Evolutionary conservation across 2,888 invertebrate genomes (phyloP), one percentile per base, ranked within the genome.

Genomic region (Yponomeuta evonymella): DNA sequence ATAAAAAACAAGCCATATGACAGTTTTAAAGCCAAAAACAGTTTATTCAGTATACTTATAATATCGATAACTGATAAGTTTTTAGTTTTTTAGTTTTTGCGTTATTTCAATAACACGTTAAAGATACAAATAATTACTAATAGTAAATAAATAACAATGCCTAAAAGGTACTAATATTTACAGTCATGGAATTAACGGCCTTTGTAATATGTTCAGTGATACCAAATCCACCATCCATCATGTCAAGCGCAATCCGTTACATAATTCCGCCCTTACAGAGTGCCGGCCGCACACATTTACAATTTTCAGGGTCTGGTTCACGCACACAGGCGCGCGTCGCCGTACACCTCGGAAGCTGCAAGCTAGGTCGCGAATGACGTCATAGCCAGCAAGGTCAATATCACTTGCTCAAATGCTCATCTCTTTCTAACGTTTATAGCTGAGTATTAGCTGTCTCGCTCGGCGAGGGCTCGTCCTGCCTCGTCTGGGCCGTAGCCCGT

Each of bases 291-390:
- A 83, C 84, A 83, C 79, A 72, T n/a, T 48, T 9, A 73, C 68
- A 75, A 48, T 33, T 72, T 73, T 74, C 74, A 74, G 72, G 74
- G 74, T 74, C 74, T 72, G 72, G 74, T 71, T 73, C 73, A 74
- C 73, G 71, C 73, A 74, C 73, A 72, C 74, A 64, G n/a, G 43
- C 33, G 62, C 43, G 23, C 6, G 30, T 6, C 51, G 72, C 71
- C 70, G 82, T 81, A 84, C 71, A 74, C 70, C 67, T 72, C 72
- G 51, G 71, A 73, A 86, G 88, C 84, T 91, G 90, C 91, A 92
- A 65, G 88, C 93, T 93, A 93, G 93, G 93, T 93, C 93, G 93
- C 82, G 81, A 85, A 89, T 93, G 93, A 93, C 93, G 94, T 94
- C 93, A 93, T 80, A 74, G 72, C 85, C 76, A 83, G 88, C 92